These are phyloP conservation scores for Aurelia coerulea DNA, from an alignment of 30 jellyfish, hydroid and myxozoan genomes.

Conservation along the genomic window DNA sequence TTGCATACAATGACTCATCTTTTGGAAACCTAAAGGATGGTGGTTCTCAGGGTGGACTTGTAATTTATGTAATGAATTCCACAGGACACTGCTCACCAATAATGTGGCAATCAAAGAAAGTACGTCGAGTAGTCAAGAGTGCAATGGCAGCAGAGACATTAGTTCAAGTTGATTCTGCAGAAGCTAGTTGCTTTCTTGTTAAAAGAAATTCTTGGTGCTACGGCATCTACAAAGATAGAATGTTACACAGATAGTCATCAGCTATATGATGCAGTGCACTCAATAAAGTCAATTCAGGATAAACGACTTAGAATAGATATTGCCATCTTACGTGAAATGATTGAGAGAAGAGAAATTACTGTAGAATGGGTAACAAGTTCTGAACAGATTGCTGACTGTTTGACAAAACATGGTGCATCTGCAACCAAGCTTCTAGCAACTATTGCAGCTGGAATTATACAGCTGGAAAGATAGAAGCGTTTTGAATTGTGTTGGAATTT, in stretches of 20 bases:
- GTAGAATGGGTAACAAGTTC: conserved; percentile 58
- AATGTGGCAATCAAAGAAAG: conserved; percentile 47
- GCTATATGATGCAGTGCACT: conserved; percentile 57
- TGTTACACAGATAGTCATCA: conserved; percentile 42
- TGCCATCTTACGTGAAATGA: conserved; percentile 35
- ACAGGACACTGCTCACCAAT: conserved; percentile 30
- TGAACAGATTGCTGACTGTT: conserved; percentile 53
- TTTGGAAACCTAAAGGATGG: not conserved
- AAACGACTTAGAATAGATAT: conserved; percentile 38
- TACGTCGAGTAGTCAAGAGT: conserved; percentile 38
- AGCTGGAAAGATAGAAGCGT: not conserved
- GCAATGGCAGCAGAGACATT: conserved; percentile 54
- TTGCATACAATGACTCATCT: conserved; percentile 14
- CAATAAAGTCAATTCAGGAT: conserved; percentile 34
- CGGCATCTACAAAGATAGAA: conserved; percentile 5
- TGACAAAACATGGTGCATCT: too few relatives aligned
- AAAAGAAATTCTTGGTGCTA: conserved; percentile 3
- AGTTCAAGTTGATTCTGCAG: conserved; percentile 38
- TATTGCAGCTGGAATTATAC: too few relatives aligned
- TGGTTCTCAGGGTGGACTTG: conserved; percentile 13
- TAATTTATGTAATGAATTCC: not conserved
- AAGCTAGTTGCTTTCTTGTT: conserved; percentile 2
- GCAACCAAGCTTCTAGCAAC: too few relatives aligned
- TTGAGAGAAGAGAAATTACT: conserved; percentile 41
- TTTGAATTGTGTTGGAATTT: too few relatives aligned